These are phyloP conservation scores for Nothura maculosa DNA, from an alignment of 2,797 vertebrate genomes.

Conservation along the genomic window DNA sequence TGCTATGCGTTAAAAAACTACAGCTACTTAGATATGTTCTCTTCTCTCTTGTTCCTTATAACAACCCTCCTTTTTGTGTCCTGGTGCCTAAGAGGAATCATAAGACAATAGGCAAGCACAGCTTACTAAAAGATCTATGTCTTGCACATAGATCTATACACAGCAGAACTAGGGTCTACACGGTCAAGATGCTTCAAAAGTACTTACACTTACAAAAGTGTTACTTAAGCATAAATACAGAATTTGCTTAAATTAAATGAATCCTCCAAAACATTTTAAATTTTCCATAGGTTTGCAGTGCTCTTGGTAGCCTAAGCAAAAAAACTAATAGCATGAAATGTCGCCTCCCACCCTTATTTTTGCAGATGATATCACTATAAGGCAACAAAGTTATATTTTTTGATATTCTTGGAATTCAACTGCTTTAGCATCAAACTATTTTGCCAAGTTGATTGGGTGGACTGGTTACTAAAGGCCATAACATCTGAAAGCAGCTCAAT, in stretches of 20 bases:
- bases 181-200: background rate
- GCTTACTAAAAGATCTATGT: background rate
- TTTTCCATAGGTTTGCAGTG: background rate
- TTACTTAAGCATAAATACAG: background rate
- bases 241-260: background rate
- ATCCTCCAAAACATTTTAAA: too few species aligned
- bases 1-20: background rate
- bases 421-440: background rate
- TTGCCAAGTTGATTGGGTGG: background rate
- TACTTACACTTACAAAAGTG: background rate
- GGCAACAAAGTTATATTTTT: background rate
- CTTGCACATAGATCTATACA: background rate
- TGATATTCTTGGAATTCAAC: background rate
- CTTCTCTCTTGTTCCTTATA: background rate
- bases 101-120: accelerated
- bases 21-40: background rate
- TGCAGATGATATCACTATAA: background rate
- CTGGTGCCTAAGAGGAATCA: background rate
- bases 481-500: background rate
- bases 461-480: background rate
- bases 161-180: background rate
- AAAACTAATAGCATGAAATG: background rate
- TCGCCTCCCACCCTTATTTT: background rate
- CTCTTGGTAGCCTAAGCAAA: background rate
- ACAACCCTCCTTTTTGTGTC: background rate